Conservation (phyloP, 2,113 vertebrate species). For the Boulengeromyrus knoepffleri region DNA sequence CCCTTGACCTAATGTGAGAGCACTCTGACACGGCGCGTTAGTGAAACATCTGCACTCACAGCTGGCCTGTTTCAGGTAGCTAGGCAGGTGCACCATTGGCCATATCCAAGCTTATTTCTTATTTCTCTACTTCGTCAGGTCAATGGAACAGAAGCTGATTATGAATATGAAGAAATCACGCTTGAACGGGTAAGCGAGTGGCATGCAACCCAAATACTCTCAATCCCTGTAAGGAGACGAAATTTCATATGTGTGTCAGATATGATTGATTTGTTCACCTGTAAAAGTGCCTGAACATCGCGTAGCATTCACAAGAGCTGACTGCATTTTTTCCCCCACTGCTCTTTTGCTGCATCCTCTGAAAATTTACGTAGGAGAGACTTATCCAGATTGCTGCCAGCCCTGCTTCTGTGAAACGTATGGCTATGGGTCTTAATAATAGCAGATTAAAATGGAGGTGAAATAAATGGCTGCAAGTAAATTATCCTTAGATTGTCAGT, state of each 20-base stretch:
- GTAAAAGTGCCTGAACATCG: not conserved
- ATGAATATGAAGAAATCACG: conserved; percentile 97
- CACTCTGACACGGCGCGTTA: not conserved
- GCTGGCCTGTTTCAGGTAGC: not conserved
- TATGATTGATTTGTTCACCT: not conserved
- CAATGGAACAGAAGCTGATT: conserved; percentile 92
- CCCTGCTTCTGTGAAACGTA: not conserved
- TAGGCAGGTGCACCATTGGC: not conserved
- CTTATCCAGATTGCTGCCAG: not conserved
- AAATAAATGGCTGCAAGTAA: not conserved
- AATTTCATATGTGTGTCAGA: not conserved
- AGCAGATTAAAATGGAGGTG: not conserved
- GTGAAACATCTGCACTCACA: not conserved
- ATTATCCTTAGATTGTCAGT: not conserved
- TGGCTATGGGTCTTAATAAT: not conserved
- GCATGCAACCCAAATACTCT: not conserved
- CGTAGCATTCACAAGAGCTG: not conserved
- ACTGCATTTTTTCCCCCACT: not conserved
- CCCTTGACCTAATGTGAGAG: not conserved
- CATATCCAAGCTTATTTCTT: not conserved
- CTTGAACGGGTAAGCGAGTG: conserved; percentile 81
- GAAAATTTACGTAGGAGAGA: not conserved
- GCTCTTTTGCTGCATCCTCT: not conserved
- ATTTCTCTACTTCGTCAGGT: conserved; percentile 59
- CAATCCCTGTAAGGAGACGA: not conserved